Evolutionary conservation across 2,797 vertebrate genomes (phyloP).

Genomic region (Aphelocoma californica): DNA sequence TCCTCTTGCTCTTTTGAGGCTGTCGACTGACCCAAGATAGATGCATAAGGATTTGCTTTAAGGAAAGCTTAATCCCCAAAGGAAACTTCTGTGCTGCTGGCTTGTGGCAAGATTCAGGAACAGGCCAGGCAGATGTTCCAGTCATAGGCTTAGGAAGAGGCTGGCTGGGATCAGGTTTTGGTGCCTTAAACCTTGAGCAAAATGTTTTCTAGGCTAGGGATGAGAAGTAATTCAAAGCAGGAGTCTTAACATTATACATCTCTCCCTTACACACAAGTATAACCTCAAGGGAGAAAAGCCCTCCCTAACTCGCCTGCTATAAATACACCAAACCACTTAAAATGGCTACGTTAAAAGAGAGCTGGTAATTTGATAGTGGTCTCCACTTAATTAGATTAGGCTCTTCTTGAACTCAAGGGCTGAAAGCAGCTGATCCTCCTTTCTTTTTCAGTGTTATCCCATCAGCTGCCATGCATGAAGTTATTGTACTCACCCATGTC

Average conservation of each 20-base stretch:
- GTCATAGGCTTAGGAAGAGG: not conserved
- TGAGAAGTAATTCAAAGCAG: not conserved
- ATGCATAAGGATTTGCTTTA: not conserved
- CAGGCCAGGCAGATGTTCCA: not conserved
- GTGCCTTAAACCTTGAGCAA: not conserved
- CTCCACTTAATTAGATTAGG: slow-evolving; percentile 62
- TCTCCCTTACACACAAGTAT: not conserved
- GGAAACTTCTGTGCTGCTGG: not conserved
- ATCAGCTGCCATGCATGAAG: not conserved
- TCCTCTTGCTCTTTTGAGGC: not conserved
- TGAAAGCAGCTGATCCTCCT: slow-evolving; percentile 17
- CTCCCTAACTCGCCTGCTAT: slow-evolving; percentile 1
- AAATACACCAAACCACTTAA: slow-evolving; percentile 52
- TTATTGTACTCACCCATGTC: not conserved
- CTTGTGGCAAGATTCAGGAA: not conserved
- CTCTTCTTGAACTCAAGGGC: slow-evolving; percentile 26
- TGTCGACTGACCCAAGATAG: not conserved
- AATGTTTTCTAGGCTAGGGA: not conserved
- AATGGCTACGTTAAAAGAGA: slow-evolving; percentile 37
- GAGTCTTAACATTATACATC: not conserved
- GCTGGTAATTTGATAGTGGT: slow-evolving; percentile 56
- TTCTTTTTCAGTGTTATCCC: not conserved
- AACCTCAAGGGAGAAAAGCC: slow-evolving; percentile 16
- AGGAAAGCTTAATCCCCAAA: not conserved
- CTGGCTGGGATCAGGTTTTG: not conserved